Evolutionary conservation across 2,888 invertebrate genomes (phyloP).

Genomic region (Hirtodrosophila confusa): DNA sequence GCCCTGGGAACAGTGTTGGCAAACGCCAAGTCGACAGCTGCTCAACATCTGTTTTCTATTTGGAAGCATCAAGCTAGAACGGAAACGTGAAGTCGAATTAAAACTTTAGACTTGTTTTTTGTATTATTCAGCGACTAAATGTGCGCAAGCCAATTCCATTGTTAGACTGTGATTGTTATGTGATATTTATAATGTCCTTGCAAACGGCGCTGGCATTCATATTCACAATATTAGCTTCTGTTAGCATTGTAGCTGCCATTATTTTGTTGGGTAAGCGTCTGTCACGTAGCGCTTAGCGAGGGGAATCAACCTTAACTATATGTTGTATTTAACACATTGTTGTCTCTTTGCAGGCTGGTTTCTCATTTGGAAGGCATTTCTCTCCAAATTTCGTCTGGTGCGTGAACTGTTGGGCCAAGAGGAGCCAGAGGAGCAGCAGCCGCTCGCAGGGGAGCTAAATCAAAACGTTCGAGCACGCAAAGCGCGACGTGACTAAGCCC

Average conservation of each 20-base stretch:
- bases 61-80: slow-evolving; percentile 26
- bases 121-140: slow-evolving; percentile 22
- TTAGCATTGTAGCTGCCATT: slow-evolving; percentile 86
- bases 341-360: slow-evolving; percentile 91
- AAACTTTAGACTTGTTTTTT: slow-evolving; percentile 12
- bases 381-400: slow-evolving; percentile 94
- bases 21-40: slow-evolving; percentile 25
- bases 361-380: slow-evolving; percentile 95
- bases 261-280: slow-evolving; percentile 86
- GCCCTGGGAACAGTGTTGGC: slow-evolving; percentile 36
- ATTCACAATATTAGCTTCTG: slow-evolving; percentile 86
- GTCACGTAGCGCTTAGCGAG: slow-evolving; percentile 10
- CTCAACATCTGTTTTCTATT: slow-evolving; percentile 63
- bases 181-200: slow-evolving; percentile 75
- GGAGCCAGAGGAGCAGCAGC: slow-evolving; percentile 86
- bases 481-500: slow-evolving; percentile 83
- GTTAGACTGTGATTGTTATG: slow-evolving; percentile 37
- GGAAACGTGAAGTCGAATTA: slow-evolving; percentile 33
- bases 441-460: slow-evolving; percentile 52
- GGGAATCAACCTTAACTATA: not conserved
- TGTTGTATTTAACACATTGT: not conserved
- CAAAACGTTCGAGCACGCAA: slow-evolving; percentile 85
- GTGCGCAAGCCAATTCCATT: slow-evolving; percentile 13
- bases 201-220: slow-evolving; percentile 77
- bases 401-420: slow-evolving; percentile 92